Evolutionary conservation across 2,888 invertebrate genomes (phyloP), one percentile per base, ranked within the genome.

Genomic region (Ennomos quercinarius): DNA sequence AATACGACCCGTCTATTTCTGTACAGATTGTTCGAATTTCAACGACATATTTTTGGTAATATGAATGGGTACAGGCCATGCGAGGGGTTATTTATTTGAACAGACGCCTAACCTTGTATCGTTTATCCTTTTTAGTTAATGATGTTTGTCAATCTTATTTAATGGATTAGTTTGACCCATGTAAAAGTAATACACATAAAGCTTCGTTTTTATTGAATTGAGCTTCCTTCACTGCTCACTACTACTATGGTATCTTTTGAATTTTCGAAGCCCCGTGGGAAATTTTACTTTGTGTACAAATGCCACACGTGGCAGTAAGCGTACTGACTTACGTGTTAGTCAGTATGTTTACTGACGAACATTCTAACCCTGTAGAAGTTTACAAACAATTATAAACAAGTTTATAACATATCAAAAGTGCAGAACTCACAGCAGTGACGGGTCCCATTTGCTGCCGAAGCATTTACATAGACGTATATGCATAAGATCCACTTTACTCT

Each of bases 401-500:
- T n/a, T n/a, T n/a, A n/a, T n/a, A n/a, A n/a, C n/a, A n/a, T n/a
- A n/a, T n/a, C 48, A 64, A 60, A 64, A 66, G 70, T 60, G n/a
- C n/a, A n/a, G 40, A 61, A 66, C 64, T 57, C 64, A 55, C 54
- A 62, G 57, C 46, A 42, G 42, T 53, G 53, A 44, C 53, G 44
- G 39, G 38, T 44, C 46, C 55, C 63, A 64, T 71, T 73, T 64
- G 62, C 69, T 68, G 66, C 67, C 61, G 54, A 67, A 74, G 67
- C 73, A 71, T 73, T 73, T 74, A 76, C 72, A 77, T 76, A 77
- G 72, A 70, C 72, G 66, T 67, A 64, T 64, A 43, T 46, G 10
- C 68, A 80, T 78, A 77, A 78, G 73, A 76, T 75, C 77, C 75
- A 79, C 77, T 74, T 78, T 75, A 68, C 77, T 68, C 76, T 84